Base-by-base conservation (phyloP, 1,140 invertebrate genomes). In the Hycleus phaleratus region DNA sequence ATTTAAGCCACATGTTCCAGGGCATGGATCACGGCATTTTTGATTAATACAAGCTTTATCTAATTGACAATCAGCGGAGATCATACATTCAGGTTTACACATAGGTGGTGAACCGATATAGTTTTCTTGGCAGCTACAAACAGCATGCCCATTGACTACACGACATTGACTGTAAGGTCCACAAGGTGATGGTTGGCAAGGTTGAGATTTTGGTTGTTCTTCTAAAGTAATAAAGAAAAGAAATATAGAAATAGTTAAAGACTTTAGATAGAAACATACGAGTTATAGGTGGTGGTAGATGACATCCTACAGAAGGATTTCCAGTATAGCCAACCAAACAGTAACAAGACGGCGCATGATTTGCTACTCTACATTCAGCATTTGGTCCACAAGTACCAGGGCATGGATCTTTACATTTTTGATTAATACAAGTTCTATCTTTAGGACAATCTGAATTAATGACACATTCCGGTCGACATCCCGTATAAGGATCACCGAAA, bases 361-460 rank as follows among this genome's bases (percentile, higher is more conserved):
- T 88, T 32, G 84, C 78, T 1, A 91, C 86, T 66, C 81, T 80
- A 72, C 90, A 93, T 64, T 84, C 79, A n/a, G 89, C 84, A 64
- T 87, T 86, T 32, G 85, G 71, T 26, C 88, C 89, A 73, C 88
- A 88, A 48, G 80, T 81, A 24, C 86, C 87, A 25, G 80, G 74
- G 68, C 85, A 88, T 45, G 85, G 85, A 73, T 87, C 81, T 64
- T 78, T 78, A 70, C 85, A 87, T 74, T 84, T 85, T 54, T 82
- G 80, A 61, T 80, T 80, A 26, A 85, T 78, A 61, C 85, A 87
- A n/a, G 84, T 81, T 72, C 80, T 81, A 65, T 82, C 79, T 45
- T 71, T 72, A 3, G 83, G 75, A 73, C 87, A 90, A 67, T 89
- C 86, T 0, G 81, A 78, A 64, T 86, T 87, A 4, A 83, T 75